Evolutionary conservation across 1,140 invertebrate genomes (phyloP), one percentile per base, ranked within the genome.

Genomic region (Oppia nitens): DNA sequence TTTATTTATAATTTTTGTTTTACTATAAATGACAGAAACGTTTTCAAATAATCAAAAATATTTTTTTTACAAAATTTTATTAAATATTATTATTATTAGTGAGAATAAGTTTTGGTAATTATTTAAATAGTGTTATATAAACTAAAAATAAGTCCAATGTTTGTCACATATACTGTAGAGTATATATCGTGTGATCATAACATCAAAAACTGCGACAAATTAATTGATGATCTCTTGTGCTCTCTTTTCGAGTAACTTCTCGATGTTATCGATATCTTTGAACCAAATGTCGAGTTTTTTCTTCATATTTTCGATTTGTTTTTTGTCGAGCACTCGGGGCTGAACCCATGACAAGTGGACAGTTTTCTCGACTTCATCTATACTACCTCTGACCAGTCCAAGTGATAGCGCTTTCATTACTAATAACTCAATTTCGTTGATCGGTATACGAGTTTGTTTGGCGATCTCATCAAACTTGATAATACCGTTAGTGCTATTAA

Each of bases 361-460:
- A 59, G 77, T 83, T 57, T 76, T 72, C 20, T 81, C 79, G 2
- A 97, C 90, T 74, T 98, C 89, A 76, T 98, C 93, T 65, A 98
- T 98, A 51, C 83, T 83, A 28, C 95, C 95, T 61, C 83, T 81
- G 2, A 99, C 87, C 0, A 99, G 77, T 49, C 86, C 87, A 64
- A 96, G 81, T n/a, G 91, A 87, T 26, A 98, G 70, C 0, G 95
- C 95, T 73, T 96, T 95, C 95, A 98, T 99, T 1, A 98, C 87
- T 12, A 98, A 75, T 59, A 95, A 74, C 70, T 98, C 95, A 23
- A 98, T 90, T 63, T 75, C 72, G 64, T 72, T 82, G 12, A 83
- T 71, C 0, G 84, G 82, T 61, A 96, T 72, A 66, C 82, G 78
- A 9, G 91, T 88, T 70, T 87, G 86, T 55, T 77, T 72, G 0